phyloP scores from a whole-genome alignment of 1,140 invertebrate genomes.

The Drosophila pseudoananassae region DNA sequence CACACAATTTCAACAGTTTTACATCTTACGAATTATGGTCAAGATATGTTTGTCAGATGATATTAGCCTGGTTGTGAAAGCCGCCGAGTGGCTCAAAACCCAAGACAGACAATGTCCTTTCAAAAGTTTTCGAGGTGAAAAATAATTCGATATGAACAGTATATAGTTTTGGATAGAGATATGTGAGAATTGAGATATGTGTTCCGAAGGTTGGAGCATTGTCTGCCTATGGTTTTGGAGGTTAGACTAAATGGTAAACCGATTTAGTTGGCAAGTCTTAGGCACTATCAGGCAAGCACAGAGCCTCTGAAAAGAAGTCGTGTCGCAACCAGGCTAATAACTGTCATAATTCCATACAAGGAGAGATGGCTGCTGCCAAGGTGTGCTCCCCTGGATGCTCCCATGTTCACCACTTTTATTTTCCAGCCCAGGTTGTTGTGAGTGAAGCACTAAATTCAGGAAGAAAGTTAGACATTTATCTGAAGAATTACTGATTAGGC shows the following conservation, averaged over 20 bases:
- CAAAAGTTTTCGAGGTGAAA: background rate
- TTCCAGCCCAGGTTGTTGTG: slow-evolving; percentile 97
- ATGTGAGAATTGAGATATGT: slow-evolving; percentile 52
- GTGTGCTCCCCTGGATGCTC: slow-evolving; percentile 83
- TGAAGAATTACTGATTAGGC: rapidly evolving
- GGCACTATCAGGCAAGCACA: slow-evolving; percentile 73
- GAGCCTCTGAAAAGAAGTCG: slow-evolving; percentile 15
- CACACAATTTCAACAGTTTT: slow-evolving; percentile 70
- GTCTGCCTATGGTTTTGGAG: slow-evolving; percentile 23
- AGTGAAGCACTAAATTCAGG: slow-evolving; percentile 91
- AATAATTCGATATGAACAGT: background rate
- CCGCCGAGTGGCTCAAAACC: slow-evolving; percentile 18
- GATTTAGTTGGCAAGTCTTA: slow-evolving; percentile 30
- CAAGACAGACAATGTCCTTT: slow-evolving; percentile 15
- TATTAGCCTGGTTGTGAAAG: slow-evolving; percentile 80
- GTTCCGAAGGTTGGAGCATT: background rate
- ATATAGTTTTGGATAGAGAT: slow-evolving; percentile 28
- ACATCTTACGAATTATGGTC: slow-evolving; percentile 80
- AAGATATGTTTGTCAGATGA: slow-evolving; percentile 83
- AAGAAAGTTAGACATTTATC: background rate
- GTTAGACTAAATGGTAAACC: slow-evolving; percentile 7
- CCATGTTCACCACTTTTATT: slow-evolving; percentile 92
- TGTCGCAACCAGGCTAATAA: slow-evolving; percentile 72
- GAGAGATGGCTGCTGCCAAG: slow-evolving; percentile 15
- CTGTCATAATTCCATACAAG: slow-evolving; percentile 40